Conservation (phyloP, 2,113 vertebrate species). For the Spizaetus ornatus region DNA sequence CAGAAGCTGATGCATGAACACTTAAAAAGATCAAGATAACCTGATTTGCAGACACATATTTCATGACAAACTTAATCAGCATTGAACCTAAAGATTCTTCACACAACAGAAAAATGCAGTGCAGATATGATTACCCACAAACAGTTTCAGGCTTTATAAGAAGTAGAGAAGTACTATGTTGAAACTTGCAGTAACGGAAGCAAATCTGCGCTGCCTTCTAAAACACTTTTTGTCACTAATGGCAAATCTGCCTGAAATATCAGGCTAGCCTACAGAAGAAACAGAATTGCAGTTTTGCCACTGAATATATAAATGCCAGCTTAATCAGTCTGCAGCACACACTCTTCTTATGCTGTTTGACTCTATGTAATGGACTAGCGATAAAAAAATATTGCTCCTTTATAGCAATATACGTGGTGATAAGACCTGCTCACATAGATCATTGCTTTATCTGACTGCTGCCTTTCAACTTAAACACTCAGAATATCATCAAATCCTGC, state of each 20-base stretch:
- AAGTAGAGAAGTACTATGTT: not conserved
- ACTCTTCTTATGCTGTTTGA: not conserved
- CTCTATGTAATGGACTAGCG: not conserved
- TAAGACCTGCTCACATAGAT: not conserved
- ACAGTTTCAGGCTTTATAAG: not conserved
- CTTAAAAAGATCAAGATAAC: conserved; percentile 7
- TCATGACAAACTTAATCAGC: conserved; percentile 14
- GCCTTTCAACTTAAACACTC: not conserved
- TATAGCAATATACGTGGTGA: not conserved
- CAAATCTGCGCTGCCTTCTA: not conserved
- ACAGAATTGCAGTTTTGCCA: not conserved
- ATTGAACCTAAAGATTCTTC: not conserved
- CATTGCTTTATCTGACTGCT: not conserved
- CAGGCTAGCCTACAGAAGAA: not conserved
- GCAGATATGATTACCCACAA: not conserved
- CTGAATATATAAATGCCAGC: not conserved
- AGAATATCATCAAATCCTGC: not conserved
- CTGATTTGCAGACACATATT: not conserved
- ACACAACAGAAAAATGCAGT: not conserved
- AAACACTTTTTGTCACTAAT: not conserved
- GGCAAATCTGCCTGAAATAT: not conserved
- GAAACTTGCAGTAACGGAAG: not conserved
- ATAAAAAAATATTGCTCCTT: not conserved
- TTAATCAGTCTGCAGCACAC: not conserved
- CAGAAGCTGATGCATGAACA: not conserved